Evolutionary conservation across 1,140 invertebrate species (phyloP), one percentile per base, ranked within the genome.

Genomic region (Holotrichia oblita): DNA sequence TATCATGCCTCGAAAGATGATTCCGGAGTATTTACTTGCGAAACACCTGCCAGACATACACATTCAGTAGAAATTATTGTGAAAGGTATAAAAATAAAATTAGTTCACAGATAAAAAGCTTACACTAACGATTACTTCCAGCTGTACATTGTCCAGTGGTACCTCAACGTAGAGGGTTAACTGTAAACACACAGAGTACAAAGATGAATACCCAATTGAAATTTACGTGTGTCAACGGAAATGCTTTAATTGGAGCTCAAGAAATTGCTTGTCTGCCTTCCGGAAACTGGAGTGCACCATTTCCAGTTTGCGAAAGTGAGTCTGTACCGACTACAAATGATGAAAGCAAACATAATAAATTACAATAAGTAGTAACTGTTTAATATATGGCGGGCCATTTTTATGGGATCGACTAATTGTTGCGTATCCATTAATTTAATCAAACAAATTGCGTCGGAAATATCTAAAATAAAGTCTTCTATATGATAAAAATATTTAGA

Each of bases 171-270:
- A 88, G 92, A 59, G 94, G 93, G n/a, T 85, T 95, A 14, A 91
- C 91, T 40, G 89, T 93, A 3, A 94, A 90, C 79, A 91, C 90
- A 0, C 89, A 91, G 76, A 91, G 91, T 78, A 95, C 93, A 0
- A 91, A 92, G 85, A 90, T 96, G 85, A 93, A 93, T 82, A 92
- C 93, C 0, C 90, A 90, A 82, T 91, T 95, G 64, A 88, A 89
- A 73, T 94, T 96, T 86, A 91, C 91, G 2, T 97, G 95, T 84
- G 89, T 91, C n/a, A 93, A 94, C 82, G 94, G 94, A n/a, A 95
- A 95, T 85, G 91, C 92, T 2, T 87, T 97, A 17, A 92, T 95
- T 48, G 95, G 95, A 7, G 90, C 92, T 8, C 89, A 91, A 22
- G 90, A 93, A 81, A 89, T 95, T 4, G 87, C 88, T 72, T 97